Percentiles rank a stretch among this genome's conserved stretches.
phyloP scores from a whole-genome alignment of 2,797 vertebrate genomes.

The Acrocephalus scirpaceus region DNA sequence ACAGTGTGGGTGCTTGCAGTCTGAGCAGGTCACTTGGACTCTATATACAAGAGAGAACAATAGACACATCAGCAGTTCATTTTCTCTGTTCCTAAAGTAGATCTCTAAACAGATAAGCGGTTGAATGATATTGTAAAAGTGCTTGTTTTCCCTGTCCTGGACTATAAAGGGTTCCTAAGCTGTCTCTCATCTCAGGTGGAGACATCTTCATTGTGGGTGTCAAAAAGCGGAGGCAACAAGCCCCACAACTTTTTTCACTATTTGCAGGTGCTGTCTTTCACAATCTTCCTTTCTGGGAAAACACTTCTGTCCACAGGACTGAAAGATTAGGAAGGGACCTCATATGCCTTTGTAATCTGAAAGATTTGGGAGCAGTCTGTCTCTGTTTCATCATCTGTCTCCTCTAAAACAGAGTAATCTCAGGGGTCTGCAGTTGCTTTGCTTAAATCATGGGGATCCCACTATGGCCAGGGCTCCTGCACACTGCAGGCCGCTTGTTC shows the following conservation, averaged over 20 bases:
- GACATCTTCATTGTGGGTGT: not conserved
- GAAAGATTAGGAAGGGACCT: not conserved
- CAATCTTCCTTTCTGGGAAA: not conserved
- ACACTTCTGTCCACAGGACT: not conserved
- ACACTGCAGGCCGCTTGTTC: not conserved
- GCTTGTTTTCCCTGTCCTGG: not conserved
- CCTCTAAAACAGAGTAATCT: not conserved
- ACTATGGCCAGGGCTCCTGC: not conserved
- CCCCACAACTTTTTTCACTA: not conserved
- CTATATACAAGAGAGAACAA: not conserved
- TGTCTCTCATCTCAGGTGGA: not conserved
- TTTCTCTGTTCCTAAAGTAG: not conserved
- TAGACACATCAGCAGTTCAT: not conserved
- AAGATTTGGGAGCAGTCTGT: not conserved
- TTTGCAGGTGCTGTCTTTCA: not conserved
- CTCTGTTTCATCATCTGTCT: not conserved
- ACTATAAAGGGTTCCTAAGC: not conserved
- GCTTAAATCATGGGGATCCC: not conserved
- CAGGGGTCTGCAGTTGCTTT: not conserved
- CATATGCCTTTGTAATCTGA: not conserved
- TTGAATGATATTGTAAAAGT: not conserved
- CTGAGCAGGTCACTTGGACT: fast-evolving
- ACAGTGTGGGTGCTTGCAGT: not conserved
- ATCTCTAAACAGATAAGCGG: not conserved
- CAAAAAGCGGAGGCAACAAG: not conserved